Evolutionary conservation across 2,888 invertebrate genomes (phyloP), one percentile per base, ranked within the genome.

Genomic region (Prosapia bicincta): DNA sequence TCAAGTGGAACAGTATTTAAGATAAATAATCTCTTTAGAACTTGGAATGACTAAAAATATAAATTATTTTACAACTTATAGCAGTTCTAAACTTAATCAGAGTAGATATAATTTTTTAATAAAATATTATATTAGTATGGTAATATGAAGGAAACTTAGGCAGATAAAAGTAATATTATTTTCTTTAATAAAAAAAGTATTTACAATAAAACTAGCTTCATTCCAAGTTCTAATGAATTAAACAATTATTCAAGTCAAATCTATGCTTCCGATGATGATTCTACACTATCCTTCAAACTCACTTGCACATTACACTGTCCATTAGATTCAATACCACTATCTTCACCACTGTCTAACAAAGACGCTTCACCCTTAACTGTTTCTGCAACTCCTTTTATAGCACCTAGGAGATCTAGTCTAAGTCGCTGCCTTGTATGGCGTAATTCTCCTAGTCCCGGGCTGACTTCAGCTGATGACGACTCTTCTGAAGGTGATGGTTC

Each of bases 341-440:
- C 15, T 20, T 38, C 70, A 13, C 74, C 90, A 81, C 90, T 89
- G 83, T 91, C 90, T 66, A 90, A 82, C 32, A 89, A 86, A 66
- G 89, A 89, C 0, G 89, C 90, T 81, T 90, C 90, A 0, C 89
- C 90, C 72, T 84, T 81, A 13, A 83, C 84, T 6, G 76, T 73
- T 23, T 26, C 72, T 15, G 71, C 68, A 15, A 73, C 69, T n/a
- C 76, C 71, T 38, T 38, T 38, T 13, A 38, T 15, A 13, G 38
- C 13, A 9, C 38, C 67, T 15, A 76, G 77, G 6, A 93, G 85
- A 84, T 93, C 92, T 10, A 93, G 86, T 83, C 92, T 93, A 20
- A 93, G 86, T 78, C 88, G 88, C 83, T 92, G 91, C 77, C 92
- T 85, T 5, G 93, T 92, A 83, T 93, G 93, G 15, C 93, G 85